phyloP scores from a whole-genome alignment of 2,797 vertebrate species.

The Jordanella pulchra region DNA sequence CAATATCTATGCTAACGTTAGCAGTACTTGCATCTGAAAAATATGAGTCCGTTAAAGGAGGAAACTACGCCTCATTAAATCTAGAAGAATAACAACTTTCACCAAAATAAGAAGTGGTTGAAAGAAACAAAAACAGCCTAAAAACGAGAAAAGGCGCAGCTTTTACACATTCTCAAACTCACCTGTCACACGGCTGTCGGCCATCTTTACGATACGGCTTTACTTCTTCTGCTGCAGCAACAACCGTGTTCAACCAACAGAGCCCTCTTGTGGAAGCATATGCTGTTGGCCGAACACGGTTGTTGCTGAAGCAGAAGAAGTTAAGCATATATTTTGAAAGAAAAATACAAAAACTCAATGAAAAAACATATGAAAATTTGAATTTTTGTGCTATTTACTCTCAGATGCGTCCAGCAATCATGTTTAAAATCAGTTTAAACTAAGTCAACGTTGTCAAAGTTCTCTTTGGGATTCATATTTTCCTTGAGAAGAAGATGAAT shows the following conservation, averaged over 20 bases:
- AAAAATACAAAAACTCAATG: no score
- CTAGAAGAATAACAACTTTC: neutral
- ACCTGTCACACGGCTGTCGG: slow-evolving; percentile 73
- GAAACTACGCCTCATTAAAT: neutral
- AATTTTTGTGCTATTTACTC: neutral
- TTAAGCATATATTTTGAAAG: no score
- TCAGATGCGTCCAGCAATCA: neutral
- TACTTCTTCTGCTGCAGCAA: slow-evolving; percentile 44
- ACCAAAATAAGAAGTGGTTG: rapidly evolving
- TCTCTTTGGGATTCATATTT: neutral
- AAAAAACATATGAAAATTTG: neutral
- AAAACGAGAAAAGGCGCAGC: slow-evolving; percentile 16
- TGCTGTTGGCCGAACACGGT: no score
- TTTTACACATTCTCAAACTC: slow-evolving; percentile 53
- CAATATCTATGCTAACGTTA: slow-evolving; percentile 59
- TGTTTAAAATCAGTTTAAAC: neutral
- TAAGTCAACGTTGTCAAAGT: neutral
- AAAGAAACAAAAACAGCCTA: neutral
- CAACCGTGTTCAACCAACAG: neutral
- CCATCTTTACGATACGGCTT: slow-evolving; percentile 77
- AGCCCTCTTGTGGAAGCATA: slow-evolving; percentile 48
- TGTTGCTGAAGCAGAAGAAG: no score
- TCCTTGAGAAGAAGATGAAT: neutral
- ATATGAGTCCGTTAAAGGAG: neutral
- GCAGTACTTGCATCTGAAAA: slow-evolving; percentile 34